Conservation (phyloP, 2,797 vertebrate genomes). For the Enteromius fasciolatus region DNA sequence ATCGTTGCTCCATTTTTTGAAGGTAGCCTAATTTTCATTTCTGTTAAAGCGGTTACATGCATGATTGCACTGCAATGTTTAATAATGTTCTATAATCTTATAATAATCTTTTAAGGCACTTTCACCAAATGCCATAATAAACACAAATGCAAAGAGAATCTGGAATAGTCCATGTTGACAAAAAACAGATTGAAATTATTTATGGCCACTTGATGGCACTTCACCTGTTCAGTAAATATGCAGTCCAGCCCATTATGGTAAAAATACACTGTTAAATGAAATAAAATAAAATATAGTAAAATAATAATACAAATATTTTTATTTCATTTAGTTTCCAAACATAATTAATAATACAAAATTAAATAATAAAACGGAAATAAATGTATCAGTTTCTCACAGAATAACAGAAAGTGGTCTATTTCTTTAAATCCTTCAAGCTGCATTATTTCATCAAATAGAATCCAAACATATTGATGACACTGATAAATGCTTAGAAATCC, state of each 20-base stretch:
- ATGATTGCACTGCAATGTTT: not conserved
- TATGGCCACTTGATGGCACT: not conserved
- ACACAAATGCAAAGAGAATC: not conserved
- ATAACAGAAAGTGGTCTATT: not conserved
- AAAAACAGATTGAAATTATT: not conserved
- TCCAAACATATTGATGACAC: constrained; percentile 19
- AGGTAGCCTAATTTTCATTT: not conserved
- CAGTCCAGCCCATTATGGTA: not conserved
- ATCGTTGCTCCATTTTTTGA: not conserved
- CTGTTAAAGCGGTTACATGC: not conserved
- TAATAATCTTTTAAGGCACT: not conserved
- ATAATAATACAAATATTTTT: not conserved
- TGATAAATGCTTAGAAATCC: constrained; percentile 16
- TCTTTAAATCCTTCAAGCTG: not conserved
- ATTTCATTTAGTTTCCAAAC: too few species aligned
- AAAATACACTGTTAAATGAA: not conserved
- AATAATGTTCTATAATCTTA: too few species aligned
- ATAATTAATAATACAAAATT: not conserved
- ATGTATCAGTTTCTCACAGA: not conserved
- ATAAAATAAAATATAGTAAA: not conserved
- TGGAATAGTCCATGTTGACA: not conserved
- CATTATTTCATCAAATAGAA: constrained; percentile 35
- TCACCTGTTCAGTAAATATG: not conserved
- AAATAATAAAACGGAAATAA: not conserved
- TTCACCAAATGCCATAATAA: not conserved